Evolutionary conservation across 2,113 vertebrate genomes (phyloP).

Genomic region (Pituophis catenifer): DNA sequence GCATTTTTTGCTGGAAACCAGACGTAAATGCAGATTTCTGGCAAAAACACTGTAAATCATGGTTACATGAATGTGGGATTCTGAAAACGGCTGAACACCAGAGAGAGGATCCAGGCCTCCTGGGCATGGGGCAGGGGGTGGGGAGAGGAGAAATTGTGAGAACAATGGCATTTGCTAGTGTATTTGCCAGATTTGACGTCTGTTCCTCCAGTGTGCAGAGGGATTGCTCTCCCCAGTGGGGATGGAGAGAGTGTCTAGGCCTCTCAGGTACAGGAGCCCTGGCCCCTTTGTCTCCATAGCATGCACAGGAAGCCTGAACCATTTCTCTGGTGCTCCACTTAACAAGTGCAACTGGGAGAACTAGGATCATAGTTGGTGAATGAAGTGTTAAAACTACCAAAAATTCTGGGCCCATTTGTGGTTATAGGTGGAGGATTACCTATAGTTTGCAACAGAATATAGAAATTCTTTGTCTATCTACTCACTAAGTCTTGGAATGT

Average conservation of each 20-base stretch:
- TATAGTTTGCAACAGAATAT: not conserved
- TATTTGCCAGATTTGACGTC: not conserved
- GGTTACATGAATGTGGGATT: not conserved
- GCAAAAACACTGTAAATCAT: not conserved
- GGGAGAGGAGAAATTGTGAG: not conserved
- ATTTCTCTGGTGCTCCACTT: not conserved
- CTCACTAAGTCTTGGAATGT: not conserved
- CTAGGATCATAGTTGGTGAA: not conserved
- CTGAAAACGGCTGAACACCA: not conserved
- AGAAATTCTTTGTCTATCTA: not conserved
- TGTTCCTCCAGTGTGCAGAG: not conserved
- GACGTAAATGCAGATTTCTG: not conserved
- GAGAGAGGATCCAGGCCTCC: not conserved
- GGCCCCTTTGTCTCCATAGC: not conserved
- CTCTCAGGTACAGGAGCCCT: not conserved
- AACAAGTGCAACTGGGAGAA: not conserved
- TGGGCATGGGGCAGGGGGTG: not conserved
- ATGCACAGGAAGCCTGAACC: not conserved
- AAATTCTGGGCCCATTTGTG: not conserved
- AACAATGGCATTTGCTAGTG: not conserved
- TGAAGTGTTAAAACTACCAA: not conserved
- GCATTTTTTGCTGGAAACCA: not conserved
- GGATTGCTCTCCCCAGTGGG: not conserved
- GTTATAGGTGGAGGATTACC: not conserved
- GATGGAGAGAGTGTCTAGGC: not conserved